These are phyloP conservation scores for Mohoua ochrocephala DNA, from an alignment of 2,113 vertebrate genomes.

Conservation along the genomic window DNA sequence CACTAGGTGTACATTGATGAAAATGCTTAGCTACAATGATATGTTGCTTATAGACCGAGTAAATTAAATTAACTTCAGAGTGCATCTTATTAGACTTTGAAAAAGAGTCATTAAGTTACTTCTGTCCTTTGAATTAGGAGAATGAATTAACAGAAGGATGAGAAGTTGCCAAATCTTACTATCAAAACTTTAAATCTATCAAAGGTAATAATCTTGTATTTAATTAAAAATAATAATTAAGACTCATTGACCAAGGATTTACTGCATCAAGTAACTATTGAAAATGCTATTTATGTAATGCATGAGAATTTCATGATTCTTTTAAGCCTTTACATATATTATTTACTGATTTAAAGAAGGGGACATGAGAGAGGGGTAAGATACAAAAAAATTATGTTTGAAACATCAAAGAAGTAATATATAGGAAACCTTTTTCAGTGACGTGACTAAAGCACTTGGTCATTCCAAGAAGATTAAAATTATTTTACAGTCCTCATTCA, in stretches of 20 bases:
- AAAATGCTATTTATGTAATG: neutral
- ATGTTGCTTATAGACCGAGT: neutral
- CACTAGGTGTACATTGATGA: conserved; percentile 4
- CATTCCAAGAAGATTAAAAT: neutral
- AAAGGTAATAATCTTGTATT: neutral
- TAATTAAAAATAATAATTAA: neutral
- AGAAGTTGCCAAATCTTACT: neutral
- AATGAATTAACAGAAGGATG: neutral
- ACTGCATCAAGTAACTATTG: neutral
- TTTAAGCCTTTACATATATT: neutral
- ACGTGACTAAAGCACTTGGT: neutral
- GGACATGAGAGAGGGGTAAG: neutral
- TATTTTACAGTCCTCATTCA: neutral
- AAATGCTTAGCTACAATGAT: neutral
- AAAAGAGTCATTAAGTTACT: neutral
- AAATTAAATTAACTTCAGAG: conserved; percentile 28
- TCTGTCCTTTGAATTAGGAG: conserved; percentile 1
- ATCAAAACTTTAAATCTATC: neutral
- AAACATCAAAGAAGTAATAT: neutral
- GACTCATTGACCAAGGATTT: neutral
- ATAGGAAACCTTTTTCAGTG: neutral
- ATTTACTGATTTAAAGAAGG: neutral
- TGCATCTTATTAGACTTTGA: neutral
- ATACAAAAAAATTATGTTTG: neutral
- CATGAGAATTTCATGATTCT: neutral